Percentiles rank a stretch among this genome's conserved stretches.
Conservation (phyloP, 2,113 vertebrate species). For the Alouatta palliata region DNA sequence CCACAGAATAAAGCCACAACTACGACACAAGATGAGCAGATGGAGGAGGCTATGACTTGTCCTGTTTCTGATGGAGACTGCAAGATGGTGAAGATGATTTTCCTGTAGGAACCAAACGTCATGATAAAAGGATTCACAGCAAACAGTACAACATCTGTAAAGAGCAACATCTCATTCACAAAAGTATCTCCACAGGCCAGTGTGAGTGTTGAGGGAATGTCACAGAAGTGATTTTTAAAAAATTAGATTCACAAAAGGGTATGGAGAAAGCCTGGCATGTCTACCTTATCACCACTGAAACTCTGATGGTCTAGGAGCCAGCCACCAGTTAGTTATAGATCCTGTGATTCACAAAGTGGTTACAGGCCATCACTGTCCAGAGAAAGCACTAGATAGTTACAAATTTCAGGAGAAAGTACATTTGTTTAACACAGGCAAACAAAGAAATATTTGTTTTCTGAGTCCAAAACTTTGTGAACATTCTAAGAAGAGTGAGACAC, state of each 20-base stretch:
- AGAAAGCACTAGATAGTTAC: conserved; percentile 23
- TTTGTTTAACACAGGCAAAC: background rate
- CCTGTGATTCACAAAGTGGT: conserved; percentile 3
- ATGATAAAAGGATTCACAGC: background rate
- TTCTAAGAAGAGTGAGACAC: background rate
- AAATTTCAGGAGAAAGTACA: conserved; percentile 32
- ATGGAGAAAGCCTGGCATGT: conserved; percentile 42
- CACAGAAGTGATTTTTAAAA: conserved; percentile 42
- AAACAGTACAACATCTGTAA: background rate
- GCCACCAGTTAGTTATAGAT: background rate
- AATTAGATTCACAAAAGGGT: conserved; percentile 42
- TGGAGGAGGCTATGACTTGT: conserved; percentile 36
- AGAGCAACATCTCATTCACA: background rate
- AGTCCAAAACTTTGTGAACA: background rate
- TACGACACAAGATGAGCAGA: conserved; percentile 28
- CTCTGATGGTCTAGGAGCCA: background rate
- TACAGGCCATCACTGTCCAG: conserved; percentile 49
- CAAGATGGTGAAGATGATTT: background rate
- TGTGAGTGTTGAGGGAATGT: background rate
- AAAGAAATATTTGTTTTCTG: background rate
- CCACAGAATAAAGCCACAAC: conserved; percentile 1
- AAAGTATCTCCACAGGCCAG: background rate
- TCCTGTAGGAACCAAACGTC: background rate
- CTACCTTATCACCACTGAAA: conserved; percentile 14
- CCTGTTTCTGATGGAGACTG: background rate